Conservation (phyloP, 1,140 invertebrate species). For the Camponotus floridanus region DNA sequence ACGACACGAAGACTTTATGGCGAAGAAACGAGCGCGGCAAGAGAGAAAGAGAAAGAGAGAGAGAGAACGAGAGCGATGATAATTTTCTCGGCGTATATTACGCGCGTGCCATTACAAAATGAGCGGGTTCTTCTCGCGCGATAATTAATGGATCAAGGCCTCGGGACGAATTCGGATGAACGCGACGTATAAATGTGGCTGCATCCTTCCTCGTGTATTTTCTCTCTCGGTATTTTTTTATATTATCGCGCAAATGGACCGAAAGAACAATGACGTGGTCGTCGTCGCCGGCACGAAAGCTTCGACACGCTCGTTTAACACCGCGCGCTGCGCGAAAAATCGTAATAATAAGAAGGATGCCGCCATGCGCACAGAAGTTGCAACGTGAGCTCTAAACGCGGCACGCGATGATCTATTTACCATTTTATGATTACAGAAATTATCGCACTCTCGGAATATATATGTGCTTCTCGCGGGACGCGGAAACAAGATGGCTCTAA, state of each 20-base stretch:
- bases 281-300: neutral
- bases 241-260: constrained; percentile 11
- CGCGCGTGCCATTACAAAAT: constrained; percentile 84
- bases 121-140: constrained; percentile 85
- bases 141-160: constrained; percentile 84
- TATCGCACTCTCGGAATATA: constrained; percentile 30
- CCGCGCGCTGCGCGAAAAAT: constrained; percentile 10
- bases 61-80: constrained; percentile 64
- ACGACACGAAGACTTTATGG: constrained; percentile 34
- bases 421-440: constrained; percentile 59
- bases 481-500: neutral
- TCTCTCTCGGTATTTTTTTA: constrained; percentile 4
- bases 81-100: constrained; percentile 82
- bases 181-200: constrained; percentile 66
- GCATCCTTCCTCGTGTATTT: constrained; percentile 14
- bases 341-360: constrained; percentile 28
- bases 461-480: neutral
- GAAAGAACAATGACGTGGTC: constrained; percentile 35
- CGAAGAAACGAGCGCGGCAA: constrained; percentile 61
- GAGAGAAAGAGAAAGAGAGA: neutral
- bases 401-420: constrained; percentile 54
- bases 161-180: constrained; percentile 78
- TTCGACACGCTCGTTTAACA: constrained; percentile 37
- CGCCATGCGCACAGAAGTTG: neutral
- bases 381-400: neutral